Conservation (phyloP, 2,797 vertebrate species). For the Spinus pinus region DNA sequence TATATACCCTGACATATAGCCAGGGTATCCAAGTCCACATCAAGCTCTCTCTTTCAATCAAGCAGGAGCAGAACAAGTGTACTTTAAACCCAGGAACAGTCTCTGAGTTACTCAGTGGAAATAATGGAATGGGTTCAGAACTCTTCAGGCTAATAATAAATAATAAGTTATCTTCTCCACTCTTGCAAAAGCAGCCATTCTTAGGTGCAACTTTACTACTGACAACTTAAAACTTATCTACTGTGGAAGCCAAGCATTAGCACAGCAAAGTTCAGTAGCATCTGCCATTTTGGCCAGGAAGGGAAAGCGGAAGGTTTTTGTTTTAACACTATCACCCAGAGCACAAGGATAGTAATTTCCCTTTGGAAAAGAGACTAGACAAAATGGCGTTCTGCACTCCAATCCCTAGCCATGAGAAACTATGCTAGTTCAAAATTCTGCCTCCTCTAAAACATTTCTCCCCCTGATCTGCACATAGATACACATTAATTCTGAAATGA, state of each 20-base stretch:
- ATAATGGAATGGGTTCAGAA: background rate
- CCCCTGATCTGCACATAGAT: fast-evolving
- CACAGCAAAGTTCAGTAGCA: background rate
- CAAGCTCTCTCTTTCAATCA: background rate
- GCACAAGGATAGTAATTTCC: background rate
- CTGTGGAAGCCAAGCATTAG: background rate
- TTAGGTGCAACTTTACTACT: background rate
- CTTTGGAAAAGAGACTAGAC: background rate
- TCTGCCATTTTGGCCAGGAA: background rate
- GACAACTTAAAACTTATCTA: background rate
- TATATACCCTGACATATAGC: background rate
- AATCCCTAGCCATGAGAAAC: background rate
- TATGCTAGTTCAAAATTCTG: background rate
- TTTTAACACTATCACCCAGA: background rate
- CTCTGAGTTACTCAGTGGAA: background rate
- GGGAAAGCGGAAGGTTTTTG: background rate
- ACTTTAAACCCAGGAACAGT: background rate
- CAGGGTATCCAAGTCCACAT: too few relatives aligned
- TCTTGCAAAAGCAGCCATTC: background rate
- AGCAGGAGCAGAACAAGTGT: background rate
- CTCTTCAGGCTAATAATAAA: background rate
- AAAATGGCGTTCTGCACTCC: background rate
- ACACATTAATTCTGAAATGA: background rate
- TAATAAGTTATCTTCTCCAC: background rate
- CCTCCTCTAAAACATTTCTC: background rate